Conservation (phyloP, 2,113 vertebrate species). For the Carassius carassius region DNA sequence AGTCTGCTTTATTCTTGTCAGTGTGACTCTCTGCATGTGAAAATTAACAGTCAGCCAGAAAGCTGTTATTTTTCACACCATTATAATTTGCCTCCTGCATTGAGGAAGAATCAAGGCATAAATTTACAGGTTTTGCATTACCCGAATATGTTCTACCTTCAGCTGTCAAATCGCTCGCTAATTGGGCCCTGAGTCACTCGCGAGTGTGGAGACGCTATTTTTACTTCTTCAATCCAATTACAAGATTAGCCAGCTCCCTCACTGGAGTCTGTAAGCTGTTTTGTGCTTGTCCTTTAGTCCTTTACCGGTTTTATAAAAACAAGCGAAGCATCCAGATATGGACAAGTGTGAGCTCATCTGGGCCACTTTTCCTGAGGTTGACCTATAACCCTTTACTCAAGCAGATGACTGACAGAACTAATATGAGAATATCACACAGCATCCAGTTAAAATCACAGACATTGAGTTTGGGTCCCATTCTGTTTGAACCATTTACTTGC, state of each 20-base stretch:
- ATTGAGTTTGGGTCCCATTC: background rate
- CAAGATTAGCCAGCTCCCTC: slow-evolving; percentile 75
- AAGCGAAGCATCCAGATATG: background rate
- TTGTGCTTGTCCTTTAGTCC: slow-evolving; percentile 28
- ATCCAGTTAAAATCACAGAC: background rate
- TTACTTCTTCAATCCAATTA: slow-evolving; percentile 77
- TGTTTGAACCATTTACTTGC: background rate
- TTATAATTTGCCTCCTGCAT: slow-evolving; percentile 66
- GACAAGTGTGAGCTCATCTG: background rate
- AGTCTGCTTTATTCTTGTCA: slow-evolving; percentile 33
- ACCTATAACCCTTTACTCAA: background rate
- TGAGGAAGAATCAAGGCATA: slow-evolving; percentile 63
- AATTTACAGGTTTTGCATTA: slow-evolving; percentile 68
- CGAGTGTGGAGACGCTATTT: slow-evolving; percentile 72
- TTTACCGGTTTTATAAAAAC: background rate
- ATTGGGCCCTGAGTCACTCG: slow-evolving; percentile 71
- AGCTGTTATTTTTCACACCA: slow-evolving; percentile 76
- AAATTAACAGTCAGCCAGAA: slow-evolving; percentile 69
- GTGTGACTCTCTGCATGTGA: slow-evolving; percentile 64
- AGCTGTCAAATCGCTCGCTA: slow-evolving; percentile 75
- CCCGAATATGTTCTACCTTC: slow-evolving; percentile 66
- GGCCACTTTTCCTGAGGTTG: background rate
- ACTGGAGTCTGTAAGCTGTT: slow-evolving; percentile 72
- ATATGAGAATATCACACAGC: background rate
- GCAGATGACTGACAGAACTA: background rate